Conservation (phyloP, 2,888 invertebrate genomes). For the Salticus scenicus region DNA sequence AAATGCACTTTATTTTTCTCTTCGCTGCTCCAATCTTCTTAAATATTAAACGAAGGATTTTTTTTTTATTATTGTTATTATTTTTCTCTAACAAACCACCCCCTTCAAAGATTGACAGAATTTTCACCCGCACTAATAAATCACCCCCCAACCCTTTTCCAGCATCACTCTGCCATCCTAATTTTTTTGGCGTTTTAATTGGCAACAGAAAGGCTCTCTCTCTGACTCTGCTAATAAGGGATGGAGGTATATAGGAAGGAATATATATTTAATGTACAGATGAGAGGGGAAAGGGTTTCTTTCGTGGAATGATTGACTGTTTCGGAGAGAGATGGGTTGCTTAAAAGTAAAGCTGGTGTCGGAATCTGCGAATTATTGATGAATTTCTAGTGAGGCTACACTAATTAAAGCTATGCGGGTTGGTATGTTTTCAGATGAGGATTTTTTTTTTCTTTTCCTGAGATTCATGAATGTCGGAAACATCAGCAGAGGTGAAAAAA, state of each 20-base stretch:
- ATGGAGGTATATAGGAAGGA: conserved; percentile 17
- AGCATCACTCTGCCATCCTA: background rate
- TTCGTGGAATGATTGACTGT: conserved; percentile 50
- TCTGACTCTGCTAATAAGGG: conserved; percentile 38
- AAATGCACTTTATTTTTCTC: no score
- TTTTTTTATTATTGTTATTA: background rate
- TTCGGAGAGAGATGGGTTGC: background rate
- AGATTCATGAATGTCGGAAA: no score
- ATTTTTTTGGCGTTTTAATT: conserved; percentile 44
- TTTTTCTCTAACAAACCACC: background rate
- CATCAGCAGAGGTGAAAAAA: no score
- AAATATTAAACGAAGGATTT: background rate
- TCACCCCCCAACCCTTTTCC: background rate
- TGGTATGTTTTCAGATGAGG: no score
- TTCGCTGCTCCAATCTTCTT: background rate
- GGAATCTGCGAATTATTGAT: conserved; percentile 51
- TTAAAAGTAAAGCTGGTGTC: conserved; percentile 33
- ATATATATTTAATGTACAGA: conserved; percentile 7
- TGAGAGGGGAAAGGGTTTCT: background rate
- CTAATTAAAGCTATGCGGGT: conserved; percentile 34
- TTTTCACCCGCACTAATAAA: conserved; percentile 11
- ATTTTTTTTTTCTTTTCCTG: no score
- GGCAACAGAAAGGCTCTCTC: conserved; percentile 16
- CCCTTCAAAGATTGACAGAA: conserved; percentile 3
- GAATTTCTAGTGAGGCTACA: conserved; percentile 20